Percentiles rank a stretch among this genome's conserved stretches.
These are phyloP conservation scores for Eudasyphora cyanicolor DNA, from an alignment of 2,888 invertebrate species.

Conservation along the genomic window DNA sequence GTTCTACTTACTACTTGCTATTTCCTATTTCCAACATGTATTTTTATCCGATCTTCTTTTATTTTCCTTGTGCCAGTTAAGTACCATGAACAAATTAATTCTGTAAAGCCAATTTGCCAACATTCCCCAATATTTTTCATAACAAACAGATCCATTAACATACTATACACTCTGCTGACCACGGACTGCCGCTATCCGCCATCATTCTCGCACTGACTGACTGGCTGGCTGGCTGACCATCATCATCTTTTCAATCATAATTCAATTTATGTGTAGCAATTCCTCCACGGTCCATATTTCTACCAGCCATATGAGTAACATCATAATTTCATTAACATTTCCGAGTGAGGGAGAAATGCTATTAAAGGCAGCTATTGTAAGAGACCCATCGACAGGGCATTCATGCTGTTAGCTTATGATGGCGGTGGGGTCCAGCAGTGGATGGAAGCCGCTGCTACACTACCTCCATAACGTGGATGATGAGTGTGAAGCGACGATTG, in stretches of 20 bases:
- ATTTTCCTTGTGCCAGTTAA: no score
- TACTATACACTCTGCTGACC: neutral
- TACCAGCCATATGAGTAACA: neutral
- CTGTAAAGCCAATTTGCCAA: no score
- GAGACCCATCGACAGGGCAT: neutral
- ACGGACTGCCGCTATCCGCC: neutral
- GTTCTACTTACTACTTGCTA: no score
- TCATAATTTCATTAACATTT: conserved; percentile 26
- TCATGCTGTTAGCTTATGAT: no score
- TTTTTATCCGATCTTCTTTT: no score
- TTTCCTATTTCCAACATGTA: no score
- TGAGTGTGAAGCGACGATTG: neutral
- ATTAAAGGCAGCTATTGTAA: conserved; percentile 10
- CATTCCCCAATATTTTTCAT: no score
- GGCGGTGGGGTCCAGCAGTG: no score
- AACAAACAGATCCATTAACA: no score
- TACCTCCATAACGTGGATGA: neutral
- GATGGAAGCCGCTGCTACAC: neutral
- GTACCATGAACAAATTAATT: no score
- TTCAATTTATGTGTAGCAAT: conserved; percentile 13
- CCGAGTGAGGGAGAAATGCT: conserved; percentile 5
- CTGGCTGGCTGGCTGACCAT: neutral
- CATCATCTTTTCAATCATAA: conserved; percentile 24
- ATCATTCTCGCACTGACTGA: no score
- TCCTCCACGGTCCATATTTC: neutral